Conservation (phyloP, 1,140 invertebrate species). For the Halesus radiatus region DNA sequence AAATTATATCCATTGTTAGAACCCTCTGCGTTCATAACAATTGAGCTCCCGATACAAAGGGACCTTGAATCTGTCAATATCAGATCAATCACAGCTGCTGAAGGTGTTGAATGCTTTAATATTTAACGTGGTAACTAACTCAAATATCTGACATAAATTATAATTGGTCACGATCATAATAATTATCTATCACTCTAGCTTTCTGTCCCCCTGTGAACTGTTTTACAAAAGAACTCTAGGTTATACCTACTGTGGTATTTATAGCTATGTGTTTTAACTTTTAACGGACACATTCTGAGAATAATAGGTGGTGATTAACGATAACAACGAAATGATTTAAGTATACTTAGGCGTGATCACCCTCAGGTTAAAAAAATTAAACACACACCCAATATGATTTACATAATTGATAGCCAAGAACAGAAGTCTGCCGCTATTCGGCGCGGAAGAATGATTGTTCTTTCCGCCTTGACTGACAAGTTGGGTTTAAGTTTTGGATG, state of each 20-base stretch:
- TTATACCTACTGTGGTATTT: neutral
- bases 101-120: neutral
- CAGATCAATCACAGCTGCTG: neutral
- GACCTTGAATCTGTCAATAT: slow-evolving; percentile 17
- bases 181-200: neutral
- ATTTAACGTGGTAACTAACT: neutral
- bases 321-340: neutral
- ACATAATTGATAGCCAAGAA: neutral
- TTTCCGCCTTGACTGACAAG: neutral
- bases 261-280: too few relatives aligned
- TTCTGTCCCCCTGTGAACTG: neutral
- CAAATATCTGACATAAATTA: neutral
- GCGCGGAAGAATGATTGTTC: neutral
- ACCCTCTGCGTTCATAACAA: neutral
- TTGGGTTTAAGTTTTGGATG: too few relatives aligned
- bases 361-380: neutral
- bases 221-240: neutral
- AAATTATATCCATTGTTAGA: neutral
- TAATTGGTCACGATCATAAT: neutral
- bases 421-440: neutral
- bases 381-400: neutral
- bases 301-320: neutral
- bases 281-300: too few relatives aligned
- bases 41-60: neutral
- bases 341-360: neutral